Conservation (phyloP, 2,113 vertebrate genomes). For the Australoheros scitulus region DNA sequence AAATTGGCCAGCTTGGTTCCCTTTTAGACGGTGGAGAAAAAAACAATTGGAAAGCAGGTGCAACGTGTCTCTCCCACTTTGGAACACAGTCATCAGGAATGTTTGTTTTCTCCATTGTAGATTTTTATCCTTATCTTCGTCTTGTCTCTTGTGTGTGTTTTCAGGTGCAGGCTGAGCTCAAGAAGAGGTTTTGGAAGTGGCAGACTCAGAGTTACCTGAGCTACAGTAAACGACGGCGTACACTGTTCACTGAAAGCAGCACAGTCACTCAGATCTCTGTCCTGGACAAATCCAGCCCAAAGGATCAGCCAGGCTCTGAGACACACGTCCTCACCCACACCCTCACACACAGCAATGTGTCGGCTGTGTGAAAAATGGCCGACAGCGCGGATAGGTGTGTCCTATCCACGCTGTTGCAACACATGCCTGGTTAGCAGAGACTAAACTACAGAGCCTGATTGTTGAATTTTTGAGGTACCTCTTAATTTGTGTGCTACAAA, state of each 20-base stretch:
- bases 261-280: conserved; percentile 82
- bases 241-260: conserved; percentile 82
- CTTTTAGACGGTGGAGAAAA: background rate
- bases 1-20: background rate
- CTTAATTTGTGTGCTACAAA: background rate
- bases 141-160: conserved; percentile 7
- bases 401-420: background rate
- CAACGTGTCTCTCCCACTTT: background rate
- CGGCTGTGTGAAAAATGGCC: conserved; percentile 23
- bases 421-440: background rate
- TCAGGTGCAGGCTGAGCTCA: conserved; percentile 82
- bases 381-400: background rate
- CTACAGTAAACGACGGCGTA: conserved; percentile 72
- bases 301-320: conserved; percentile 48
- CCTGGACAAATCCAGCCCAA: conserved; percentile 82
- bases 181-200: conserved; percentile 82
- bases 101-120: background rate
- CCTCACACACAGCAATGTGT: conserved; percentile 29
- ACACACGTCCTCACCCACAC: background rate
- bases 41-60: background rate
- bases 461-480: conserved; percentile 27
- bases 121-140: background rate
- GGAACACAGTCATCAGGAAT: background rate
- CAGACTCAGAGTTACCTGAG: conserved; percentile 77
- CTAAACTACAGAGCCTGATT: conserved; percentile 22